A percentile compares a stretch with the other conserved stretches of the same genome.
Conservation (phyloP, 30 jellyfish, hydroid and myxozoan genomes). For the Aurelia aurita region DNA sequence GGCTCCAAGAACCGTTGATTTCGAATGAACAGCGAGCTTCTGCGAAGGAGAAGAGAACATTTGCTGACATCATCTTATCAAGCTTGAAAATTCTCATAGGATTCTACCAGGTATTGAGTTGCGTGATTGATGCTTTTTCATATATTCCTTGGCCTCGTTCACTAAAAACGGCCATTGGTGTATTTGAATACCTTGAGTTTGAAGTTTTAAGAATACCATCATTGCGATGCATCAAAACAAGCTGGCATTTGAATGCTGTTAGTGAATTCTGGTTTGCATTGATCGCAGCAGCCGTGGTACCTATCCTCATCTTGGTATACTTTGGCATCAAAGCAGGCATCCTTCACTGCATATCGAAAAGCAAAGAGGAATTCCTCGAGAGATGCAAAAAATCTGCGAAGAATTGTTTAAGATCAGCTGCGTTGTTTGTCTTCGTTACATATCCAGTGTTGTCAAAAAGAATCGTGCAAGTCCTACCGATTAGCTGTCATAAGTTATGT, state of each 20-base stretch:
- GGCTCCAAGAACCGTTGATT: no score
- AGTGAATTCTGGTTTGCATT: slow-evolving; percentile 42
- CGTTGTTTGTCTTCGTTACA: slow-evolving; percentile 45
- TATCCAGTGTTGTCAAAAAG: slow-evolving; percentile 36
- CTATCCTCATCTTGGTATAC: background rate
- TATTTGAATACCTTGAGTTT: slow-evolving; percentile 26
- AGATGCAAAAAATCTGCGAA: background rate
- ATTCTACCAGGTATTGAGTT: slow-evolving; percentile 46
- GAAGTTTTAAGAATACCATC: slow-evolving; percentile 41
- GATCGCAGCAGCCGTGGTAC: slow-evolving; percentile 21
- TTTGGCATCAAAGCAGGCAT: background rate
- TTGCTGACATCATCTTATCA: slow-evolving; percentile 62
- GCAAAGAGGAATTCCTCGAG: background rate
- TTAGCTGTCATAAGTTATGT: slow-evolving; percentile 41
- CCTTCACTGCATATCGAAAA: background rate
- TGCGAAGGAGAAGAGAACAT: slow-evolving; percentile 1
- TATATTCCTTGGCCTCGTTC: slow-evolving; percentile 47
- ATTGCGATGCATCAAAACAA: slow-evolving; percentile 50
- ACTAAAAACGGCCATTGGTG: background rate
- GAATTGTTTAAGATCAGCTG: background rate
- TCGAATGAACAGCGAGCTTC: background rate
- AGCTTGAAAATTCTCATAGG: slow-evolving; percentile 55
- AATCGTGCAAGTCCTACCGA: slow-evolving; percentile 30
- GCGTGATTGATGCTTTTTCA: slow-evolving; percentile 1
- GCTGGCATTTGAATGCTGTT: slow-evolving; percentile 29